Percentiles rank a stretch among this genome's conserved stretches.
Evolutionary conservation across 2,888 invertebrate species (phyloP).

Genomic region (Drosophila anomalata): DNA sequence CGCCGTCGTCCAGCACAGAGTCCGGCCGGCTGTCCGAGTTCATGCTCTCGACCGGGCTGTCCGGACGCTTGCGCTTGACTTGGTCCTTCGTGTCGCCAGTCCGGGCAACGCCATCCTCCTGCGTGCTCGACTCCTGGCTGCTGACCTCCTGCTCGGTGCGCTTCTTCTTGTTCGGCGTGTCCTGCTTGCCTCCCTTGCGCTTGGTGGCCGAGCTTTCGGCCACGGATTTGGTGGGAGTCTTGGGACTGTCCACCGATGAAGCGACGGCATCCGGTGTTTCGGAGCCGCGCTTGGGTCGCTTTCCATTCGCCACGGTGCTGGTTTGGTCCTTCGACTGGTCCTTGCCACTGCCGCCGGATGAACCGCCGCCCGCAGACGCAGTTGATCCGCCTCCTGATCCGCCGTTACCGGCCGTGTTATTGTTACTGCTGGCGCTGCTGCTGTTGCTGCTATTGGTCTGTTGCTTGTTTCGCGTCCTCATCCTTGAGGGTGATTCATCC

Average conservation of each 20-base stretch:
- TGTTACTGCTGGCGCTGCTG: slow-evolving; percentile 72
- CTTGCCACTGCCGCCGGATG: slow-evolving; percentile 48
- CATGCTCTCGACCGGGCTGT: slow-evolving; percentile 92
- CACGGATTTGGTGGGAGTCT: slow-evolving; percentile 79
- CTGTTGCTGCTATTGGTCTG: slow-evolving; percentile 86
- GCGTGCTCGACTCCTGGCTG: slow-evolving; percentile 54
- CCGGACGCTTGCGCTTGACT: slow-evolving; percentile 84
- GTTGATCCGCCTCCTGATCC: slow-evolving; percentile 54
- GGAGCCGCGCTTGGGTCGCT: slow-evolving; percentile 87
- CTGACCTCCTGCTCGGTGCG: slow-evolving; percentile 83
- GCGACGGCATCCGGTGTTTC: slow-evolving; percentile 85
- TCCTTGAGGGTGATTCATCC: slow-evolving; percentile 93
- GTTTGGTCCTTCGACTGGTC: slow-evolving; percentile 63
- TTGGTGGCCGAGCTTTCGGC: slow-evolving; percentile 79
- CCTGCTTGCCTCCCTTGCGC: slow-evolving; percentile 84
- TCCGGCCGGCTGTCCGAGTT: slow-evolving; percentile 91
- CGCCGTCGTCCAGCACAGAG: slow-evolving; percentile 89
- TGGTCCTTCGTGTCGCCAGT: slow-evolving; percentile 83
- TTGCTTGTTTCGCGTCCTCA: slow-evolving; percentile 94
- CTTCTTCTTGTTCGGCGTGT: slow-evolving; percentile 86
- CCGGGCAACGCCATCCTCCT: slow-evolving; percentile 48
- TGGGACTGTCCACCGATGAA: slow-evolving; percentile 84
- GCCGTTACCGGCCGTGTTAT: slow-evolving; percentile 81
- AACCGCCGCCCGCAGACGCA: slow-evolving; percentile 40
- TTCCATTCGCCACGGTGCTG: slow-evolving; percentile 82